Evolutionary conservation across 2,888 invertebrate genomes (phyloP), one percentile per base, ranked within the genome.

Genomic region (Dromius quadrimaculatus): DNA sequence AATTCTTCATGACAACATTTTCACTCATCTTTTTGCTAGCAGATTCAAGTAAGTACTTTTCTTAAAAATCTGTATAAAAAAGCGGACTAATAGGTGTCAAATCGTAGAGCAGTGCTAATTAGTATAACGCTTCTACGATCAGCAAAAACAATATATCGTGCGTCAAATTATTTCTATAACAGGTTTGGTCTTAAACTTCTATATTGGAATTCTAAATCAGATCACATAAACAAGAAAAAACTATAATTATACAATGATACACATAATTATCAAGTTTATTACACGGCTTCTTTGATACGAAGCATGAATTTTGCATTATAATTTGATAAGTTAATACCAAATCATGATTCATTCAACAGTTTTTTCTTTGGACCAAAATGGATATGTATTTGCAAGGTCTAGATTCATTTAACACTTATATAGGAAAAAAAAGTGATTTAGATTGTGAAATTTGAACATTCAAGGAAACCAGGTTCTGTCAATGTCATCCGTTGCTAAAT

Each of bases 311-410:
- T n/a, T n/a, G n/a, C n/a, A n/a, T 43, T 45, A 63, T 45, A 20
- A 20, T 43, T 36, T 36, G 36, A 13, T n/a, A 28, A 41, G 28
- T 19, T 6, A 9, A 20, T 47, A 17, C 9, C 17, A 63, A 28
- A 63, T 63, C 17, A 20, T 61, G 9, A 11, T 15, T 9, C 3
- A 63, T 32, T n/a, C 20, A 15, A 15, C n/a, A 20, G 9, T 47
- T 57, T 17, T 57, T 34, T 23, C n/a, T 28, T 43, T 11, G 13
- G 4, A 41, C 62, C 9, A 43, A 43, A 57, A 57, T 17, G 5
- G 32, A 34, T 8, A 57, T 57, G 32, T 28, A 43, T 43, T 63
- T 63, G 23, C 62, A 63, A 43, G 43, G 62, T 63, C 43, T 63
- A 63, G 62, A 43, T 63, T 63, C 41, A 20, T 9, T 43, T 43